Percentiles rank a stretch among this genome's conserved stretches.
Evolutionary conservation across 1,140 invertebrate species (phyloP).

Genomic region (Nymphalis io): DNA sequence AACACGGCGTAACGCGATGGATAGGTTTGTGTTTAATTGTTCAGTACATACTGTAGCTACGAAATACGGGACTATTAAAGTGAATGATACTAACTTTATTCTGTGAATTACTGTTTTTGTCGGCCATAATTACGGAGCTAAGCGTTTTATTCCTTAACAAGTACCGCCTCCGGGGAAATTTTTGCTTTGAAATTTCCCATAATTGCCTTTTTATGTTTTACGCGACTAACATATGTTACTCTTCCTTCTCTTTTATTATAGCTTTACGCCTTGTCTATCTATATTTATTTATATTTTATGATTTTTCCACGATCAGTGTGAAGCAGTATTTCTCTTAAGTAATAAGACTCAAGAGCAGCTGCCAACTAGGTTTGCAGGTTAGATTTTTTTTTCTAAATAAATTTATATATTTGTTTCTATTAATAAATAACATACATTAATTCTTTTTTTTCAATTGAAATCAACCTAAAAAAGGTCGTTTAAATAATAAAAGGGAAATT

Average conservation of each 20-base stretch:
- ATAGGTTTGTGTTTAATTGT: background rate
- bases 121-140: conserved; percentile 21
- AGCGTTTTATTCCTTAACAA: conserved; percentile 28
- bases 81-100: conserved; percentile 1
- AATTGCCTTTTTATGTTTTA: conserved; percentile 24
- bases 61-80: conserved; percentile 19
- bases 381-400: background rate
- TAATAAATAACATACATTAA: background rate
- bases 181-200: conserved; percentile 15
- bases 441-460: background rate
- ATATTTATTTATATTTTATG: background rate
- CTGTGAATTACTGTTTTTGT: conserved; percentile 14
- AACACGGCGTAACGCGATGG: background rate
- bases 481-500: background rate
- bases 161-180: conserved; percentile 28
- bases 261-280: background rate
- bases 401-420: background rate
- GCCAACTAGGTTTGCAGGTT: background rate
- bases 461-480: no score
- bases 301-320: background rate
- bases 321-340: background rate
- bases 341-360: background rate
- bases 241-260: background rate
- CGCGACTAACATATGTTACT: background rate
- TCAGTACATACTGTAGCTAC: background rate